Percentiles rank a stretch among this genome's conserved stretches.
These are phyloP conservation scores for Dolichotis patagonum DNA, from an alignment of 2,113 vertebrate species.

Conservation along the genomic window DNA sequence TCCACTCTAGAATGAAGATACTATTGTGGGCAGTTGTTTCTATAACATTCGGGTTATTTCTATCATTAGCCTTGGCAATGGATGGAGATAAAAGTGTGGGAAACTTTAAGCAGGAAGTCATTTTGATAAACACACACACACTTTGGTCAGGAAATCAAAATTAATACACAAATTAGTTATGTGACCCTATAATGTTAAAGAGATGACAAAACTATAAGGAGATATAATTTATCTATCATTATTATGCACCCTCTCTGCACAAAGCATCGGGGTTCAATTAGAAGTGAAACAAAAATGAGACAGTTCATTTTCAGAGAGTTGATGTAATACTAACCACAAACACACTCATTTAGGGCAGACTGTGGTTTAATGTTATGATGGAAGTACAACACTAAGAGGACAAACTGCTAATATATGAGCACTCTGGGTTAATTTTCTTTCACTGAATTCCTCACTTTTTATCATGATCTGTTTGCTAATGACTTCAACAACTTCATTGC, in stretches of 20 bases:
- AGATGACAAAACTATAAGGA: background rate
- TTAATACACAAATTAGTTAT: background rate
- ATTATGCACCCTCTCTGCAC: background rate
- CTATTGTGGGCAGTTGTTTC: background rate
- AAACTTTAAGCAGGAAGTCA: background rate
- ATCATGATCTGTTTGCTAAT: background rate
- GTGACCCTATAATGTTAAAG: background rate
- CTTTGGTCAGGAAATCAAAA: background rate
- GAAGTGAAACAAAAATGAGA: background rate
- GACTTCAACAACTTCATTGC: background rate
- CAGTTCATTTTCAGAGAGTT: background rate
- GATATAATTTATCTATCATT: background rate
- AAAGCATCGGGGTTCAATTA: background rate
- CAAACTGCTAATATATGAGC: background rate
- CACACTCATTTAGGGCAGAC: background rate
- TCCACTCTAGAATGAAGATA: conserved; percentile 9
- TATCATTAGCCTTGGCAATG: background rate
- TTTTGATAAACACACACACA: background rate
- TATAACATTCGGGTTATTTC: background rate
- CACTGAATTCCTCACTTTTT: background rate
- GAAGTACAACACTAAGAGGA: background rate
- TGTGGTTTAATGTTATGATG: background rate
- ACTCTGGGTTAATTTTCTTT: background rate
- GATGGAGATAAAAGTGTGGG: background rate
- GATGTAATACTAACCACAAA: background rate